Evolutionary conservation across 2,797 vertebrate species (phyloP), one percentile per base, ranked within the genome.

Genomic region (Pipistrellus pipistrellus): DNA sequence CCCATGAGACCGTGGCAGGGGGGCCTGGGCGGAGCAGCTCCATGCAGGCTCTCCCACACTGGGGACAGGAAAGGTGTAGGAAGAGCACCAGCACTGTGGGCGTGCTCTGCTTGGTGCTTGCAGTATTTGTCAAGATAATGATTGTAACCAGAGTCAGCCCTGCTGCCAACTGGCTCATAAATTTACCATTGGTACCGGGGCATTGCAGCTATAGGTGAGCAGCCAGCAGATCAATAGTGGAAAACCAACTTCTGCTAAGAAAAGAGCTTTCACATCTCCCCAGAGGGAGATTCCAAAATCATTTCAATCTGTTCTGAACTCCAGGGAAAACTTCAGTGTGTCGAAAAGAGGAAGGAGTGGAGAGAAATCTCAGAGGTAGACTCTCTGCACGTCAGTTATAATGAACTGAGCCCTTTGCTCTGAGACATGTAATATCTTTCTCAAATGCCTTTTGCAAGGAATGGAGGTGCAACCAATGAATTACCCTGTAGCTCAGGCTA

Each of bases 281-380:
- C 0, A 0, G 80, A 85, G 90, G 91, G 32, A 89, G 44, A 83
- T 88, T 96, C 88, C 32, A 44, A 95, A 95, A 44, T 0, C 0
- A 8, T 85, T 96, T 94, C 95, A 86, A 71, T 96, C 83, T 92
- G 66, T 18, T 95, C 38, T 90, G 66, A 17, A 38, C 94, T 92
- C 72, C 0, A 15, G 83, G 92, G 87, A 94, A 90, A 95, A 27
- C 30, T 46, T 21, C 3, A 0, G n/a, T 25, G 32, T 41, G 0
- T 85, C 51, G 64, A 71, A 75, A 87, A 55, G 27, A 35, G 21
- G 86, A n/a, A 5, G 72, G 51, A 3, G 14, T 1, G 18, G 9
- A 30, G 82, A 51, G 81, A 53, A 84, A 72, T 48, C 66, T 68
- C 30, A 18, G 32, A 48, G 85, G 44, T 15, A 30, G 87, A 30